These are phyloP conservation scores for Pelmatolapia mariae DNA, from an alignment of 2,113 vertebrate species.

Conservation along the genomic window DNA sequence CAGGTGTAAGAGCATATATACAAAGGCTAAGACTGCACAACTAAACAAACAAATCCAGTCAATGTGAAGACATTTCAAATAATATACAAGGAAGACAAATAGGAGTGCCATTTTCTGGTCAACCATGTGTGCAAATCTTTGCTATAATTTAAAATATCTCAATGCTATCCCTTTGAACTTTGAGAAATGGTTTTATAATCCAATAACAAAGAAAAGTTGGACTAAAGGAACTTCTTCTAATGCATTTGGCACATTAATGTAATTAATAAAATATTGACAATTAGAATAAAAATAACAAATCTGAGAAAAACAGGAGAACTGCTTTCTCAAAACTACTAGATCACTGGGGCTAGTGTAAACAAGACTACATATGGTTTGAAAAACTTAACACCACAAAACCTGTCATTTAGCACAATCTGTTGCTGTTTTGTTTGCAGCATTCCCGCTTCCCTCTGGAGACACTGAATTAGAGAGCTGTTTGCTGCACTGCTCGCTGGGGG, in stretches of 20 bases:
- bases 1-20: not conserved
- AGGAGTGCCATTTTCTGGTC: not conserved
- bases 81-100: not conserved
- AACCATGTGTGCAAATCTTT: not conserved
- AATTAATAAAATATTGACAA: not conserved
- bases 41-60: not conserved
- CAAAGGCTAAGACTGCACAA: not conserved
- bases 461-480: slow-evolving; percentile 7
- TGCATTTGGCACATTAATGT: rapidly evolving
- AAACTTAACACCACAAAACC: not conserved
- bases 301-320: not conserved
- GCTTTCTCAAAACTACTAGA: rapidly evolving
- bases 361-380: not conserved
- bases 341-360: not conserved
- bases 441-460: not conserved
- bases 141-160: not conserved
- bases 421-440: not conserved
- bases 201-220: not conserved
- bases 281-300: not conserved
- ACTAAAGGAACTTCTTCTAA: not conserved
- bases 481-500: not conserved
- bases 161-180: rapidly evolving
- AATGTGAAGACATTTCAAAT: not conserved
- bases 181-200: not conserved
- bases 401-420: slow-evolving; percentile 18